Conservation (phyloP, 2,113 vertebrate species). For the Mastomys natalensis region DNA sequence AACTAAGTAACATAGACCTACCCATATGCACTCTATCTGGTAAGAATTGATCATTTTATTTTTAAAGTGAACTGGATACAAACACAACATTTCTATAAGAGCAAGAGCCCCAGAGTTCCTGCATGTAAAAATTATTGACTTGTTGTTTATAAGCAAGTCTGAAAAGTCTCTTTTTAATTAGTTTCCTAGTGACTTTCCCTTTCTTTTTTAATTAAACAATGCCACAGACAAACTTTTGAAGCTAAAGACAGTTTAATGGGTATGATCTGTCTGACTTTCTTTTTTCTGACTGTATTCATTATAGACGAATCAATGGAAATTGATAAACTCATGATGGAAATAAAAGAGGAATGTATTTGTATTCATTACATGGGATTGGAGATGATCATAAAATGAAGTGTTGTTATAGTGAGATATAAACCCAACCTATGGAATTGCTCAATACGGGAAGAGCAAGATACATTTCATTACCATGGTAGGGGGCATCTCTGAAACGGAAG, state of each 20-base stretch:
- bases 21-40: constrained; percentile 15
- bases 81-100: constrained; percentile 45
- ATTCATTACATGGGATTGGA: constrained; percentile 87
- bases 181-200: constrained; percentile 78
- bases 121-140: constrained; percentile 72
- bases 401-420: constrained; percentile 89
- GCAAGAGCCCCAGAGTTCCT: not conserved
- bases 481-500: constrained; percentile 85
- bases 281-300: constrained; percentile 84
- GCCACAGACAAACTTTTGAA: constrained; percentile 74
- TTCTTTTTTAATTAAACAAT: constrained; percentile 85
- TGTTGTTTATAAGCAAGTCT: constrained; percentile 69
- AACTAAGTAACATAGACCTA: constrained; percentile 22
- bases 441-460: constrained; percentile 86
- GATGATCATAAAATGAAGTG: constrained; percentile 89
- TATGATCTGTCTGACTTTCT: constrained; percentile 76
- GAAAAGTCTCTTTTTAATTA: constrained; percentile 77
- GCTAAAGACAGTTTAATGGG: constrained; percentile 82
- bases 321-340: constrained; percentile 87
- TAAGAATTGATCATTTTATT: constrained; percentile 36
- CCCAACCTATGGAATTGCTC: constrained; percentile 88
- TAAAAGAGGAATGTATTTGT: constrained; percentile 86
- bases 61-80: not conserved
- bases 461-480: constrained; percentile 87
- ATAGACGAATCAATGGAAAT: constrained; percentile 88